phyloP scores from a whole-genome alignment of 2,113 vertebrate species.

The Canis aureus region DNA sequence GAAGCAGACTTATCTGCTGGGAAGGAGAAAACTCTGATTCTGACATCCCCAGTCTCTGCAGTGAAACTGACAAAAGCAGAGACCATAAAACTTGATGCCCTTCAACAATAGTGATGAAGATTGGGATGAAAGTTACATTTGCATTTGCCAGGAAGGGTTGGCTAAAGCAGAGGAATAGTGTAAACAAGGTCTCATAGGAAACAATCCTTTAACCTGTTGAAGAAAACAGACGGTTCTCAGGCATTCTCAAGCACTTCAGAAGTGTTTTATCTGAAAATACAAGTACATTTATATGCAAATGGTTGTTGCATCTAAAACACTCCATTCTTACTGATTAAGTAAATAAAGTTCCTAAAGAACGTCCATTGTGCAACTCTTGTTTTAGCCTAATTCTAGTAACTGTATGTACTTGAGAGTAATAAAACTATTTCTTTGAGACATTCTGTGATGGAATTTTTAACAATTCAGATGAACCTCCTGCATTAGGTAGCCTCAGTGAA shows the following conservation, averaged over 20 bases:
- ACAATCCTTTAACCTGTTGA: slow-evolving; percentile 31
- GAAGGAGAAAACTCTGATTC: slow-evolving; percentile 39
- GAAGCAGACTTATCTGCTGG: slow-evolving; percentile 13
- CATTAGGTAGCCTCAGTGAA: slow-evolving; percentile 55
- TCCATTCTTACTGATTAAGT: slow-evolving; percentile 61
- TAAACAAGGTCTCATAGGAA: slow-evolving; percentile 53
- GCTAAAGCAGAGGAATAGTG: slow-evolving; percentile 31
- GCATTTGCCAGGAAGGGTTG: background rate
- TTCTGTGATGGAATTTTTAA: slow-evolving; percentile 56
- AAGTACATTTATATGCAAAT: slow-evolving; percentile 63
- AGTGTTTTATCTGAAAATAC: slow-evolving; percentile 54
- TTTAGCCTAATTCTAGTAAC: slow-evolving; percentile 62
- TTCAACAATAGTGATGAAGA: background rate
- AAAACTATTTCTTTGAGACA: slow-evolving; percentile 66
- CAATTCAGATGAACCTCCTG: slow-evolving; percentile 41
- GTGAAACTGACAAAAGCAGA: slow-evolving; percentile 53
- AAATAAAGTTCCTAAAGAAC: slow-evolving; percentile 73
- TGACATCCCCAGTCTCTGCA: background rate
- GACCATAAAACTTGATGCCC: background rate
- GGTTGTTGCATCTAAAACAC: slow-evolving; percentile 26
- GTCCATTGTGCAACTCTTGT: slow-evolving; percentile 33
- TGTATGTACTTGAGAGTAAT: slow-evolving; percentile 40
- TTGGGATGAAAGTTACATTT: background rate
- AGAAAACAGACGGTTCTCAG: slow-evolving; percentile 38
- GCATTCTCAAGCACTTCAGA: slow-evolving; percentile 56